Conservation (phyloP, 2,113 vertebrate species). For the Amblyornis subalaris region DNA sequence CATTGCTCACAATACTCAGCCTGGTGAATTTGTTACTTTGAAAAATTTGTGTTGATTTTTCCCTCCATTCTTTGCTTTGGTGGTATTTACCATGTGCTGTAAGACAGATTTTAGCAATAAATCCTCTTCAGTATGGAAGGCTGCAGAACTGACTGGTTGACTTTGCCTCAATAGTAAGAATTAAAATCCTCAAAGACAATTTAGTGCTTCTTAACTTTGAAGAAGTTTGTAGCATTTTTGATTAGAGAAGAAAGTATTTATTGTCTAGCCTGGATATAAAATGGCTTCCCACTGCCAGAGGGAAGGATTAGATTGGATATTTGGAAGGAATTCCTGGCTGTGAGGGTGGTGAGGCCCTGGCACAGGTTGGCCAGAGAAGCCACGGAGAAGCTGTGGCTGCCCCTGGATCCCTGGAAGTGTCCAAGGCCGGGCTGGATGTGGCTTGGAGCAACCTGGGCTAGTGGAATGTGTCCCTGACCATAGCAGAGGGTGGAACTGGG, state of each 20-base stretch:
- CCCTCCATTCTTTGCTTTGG: neutral
- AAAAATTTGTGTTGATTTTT: neutral
- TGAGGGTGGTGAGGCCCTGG: neutral
- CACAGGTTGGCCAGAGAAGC: neutral
- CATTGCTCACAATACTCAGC: fast-evolving
- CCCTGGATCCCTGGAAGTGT: neutral
- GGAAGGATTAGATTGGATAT: fast-evolving
- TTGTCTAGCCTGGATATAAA: neutral
- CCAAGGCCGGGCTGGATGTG: neutral
- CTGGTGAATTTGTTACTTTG: neutral
- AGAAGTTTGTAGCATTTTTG: neutral
- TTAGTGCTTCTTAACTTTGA: neutral
- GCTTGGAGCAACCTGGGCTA: fast-evolving
- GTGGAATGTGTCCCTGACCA: neutral
- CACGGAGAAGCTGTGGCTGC: neutral
- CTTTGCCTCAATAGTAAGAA: neutral
- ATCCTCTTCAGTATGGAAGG: neutral
- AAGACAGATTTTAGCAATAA: neutral
- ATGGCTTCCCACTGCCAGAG: neutral
- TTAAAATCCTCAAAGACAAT: neutral
- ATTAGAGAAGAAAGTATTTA: neutral
- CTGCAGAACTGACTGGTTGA: neutral
- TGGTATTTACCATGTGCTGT: neutral
- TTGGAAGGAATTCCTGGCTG: neutral
- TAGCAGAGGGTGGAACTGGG: neutral